phyloP scores from a whole-genome alignment of 2,113 vertebrate species.

The Megalops atlanticus region DNA sequence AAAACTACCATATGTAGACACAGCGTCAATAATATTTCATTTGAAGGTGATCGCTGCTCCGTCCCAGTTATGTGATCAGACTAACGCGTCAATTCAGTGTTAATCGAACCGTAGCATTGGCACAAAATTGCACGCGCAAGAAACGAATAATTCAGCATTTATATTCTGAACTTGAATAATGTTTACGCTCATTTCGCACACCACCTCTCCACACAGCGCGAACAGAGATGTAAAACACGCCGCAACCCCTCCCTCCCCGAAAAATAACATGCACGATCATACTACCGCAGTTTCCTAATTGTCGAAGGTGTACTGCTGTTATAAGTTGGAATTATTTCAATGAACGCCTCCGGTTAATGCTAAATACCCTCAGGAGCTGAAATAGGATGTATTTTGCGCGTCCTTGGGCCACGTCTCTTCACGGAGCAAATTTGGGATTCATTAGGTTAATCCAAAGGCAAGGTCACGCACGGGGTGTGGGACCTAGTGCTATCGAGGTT shows the following conservation, averaged over 20 bases:
- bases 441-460: background rate
- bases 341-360: background rate
- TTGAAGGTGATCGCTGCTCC: background rate
- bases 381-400: background rate
- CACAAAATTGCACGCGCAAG: background rate
- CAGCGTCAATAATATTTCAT: background rate
- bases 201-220: background rate
- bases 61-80: background rate
- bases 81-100: background rate
- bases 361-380: background rate
- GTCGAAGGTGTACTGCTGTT: background rate
- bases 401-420: slow-evolving; percentile 5
- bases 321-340: background rate
- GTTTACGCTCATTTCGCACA: background rate
- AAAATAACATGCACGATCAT: background rate
- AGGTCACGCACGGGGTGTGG: background rate
- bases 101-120: background rate
- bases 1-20: background rate
- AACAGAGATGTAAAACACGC: background rate
- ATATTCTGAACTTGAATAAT: background rate
- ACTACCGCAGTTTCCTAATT: background rate
- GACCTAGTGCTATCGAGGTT: background rate
- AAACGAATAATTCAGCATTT: background rate
- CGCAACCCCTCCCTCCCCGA: background rate
- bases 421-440: background rate